Evolutionary conservation across 2,888 invertebrate species (phyloP), one percentile per base, ranked within the genome.

Genomic region (Eutolmus rufibarbis): DNA sequence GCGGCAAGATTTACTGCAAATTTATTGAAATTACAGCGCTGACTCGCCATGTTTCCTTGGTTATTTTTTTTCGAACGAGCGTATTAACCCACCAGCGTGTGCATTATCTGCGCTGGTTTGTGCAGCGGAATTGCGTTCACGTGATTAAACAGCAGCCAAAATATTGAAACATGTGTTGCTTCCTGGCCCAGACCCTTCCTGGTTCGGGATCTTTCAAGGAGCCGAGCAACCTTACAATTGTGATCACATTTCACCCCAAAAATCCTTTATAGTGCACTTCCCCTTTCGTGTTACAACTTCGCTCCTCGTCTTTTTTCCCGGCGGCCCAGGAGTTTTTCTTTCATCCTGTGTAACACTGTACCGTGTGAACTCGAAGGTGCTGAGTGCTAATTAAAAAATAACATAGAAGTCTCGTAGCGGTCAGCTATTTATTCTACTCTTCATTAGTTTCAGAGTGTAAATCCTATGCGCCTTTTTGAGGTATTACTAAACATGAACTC

Each of bases 71-170:
- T 34, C 19, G n/a, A 56, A 7, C n/a, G 19, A 66, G 66, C 37
- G 37, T 76, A 37, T 76, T 31, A 76, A 37, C 8, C 9, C 66
- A 66, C 8, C 66, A 19, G 66, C n/a, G 66, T 23, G 51, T 79
- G 79, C 57, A 82, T 82, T 57, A 56, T 57, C 34, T 5, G 57
- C 34, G 57, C n/a, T 66, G 66, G 57, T n/a, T 31, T 81, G 23
- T 56, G 56, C 51, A 31, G 2, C 51, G 34, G 88, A 90, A 90
- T 90, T 90, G 89, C 88, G 89, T 89, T 90, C 91, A 90, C 90
- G 89, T 91, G 90, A 91, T 91, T 91, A 90, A 90, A 89, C 91
- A 90, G 88, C 89, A 91, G 90, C 90, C 91, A 91, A 91, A 91
- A 91, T 90, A 91, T 90, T 90, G 89, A 90, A 90, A 89, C 91